Evolutionary conservation across 1,140 invertebrate species (phyloP), one percentile per base, ranked within the genome.

Genomic region (Drosophila mayri): DNA sequence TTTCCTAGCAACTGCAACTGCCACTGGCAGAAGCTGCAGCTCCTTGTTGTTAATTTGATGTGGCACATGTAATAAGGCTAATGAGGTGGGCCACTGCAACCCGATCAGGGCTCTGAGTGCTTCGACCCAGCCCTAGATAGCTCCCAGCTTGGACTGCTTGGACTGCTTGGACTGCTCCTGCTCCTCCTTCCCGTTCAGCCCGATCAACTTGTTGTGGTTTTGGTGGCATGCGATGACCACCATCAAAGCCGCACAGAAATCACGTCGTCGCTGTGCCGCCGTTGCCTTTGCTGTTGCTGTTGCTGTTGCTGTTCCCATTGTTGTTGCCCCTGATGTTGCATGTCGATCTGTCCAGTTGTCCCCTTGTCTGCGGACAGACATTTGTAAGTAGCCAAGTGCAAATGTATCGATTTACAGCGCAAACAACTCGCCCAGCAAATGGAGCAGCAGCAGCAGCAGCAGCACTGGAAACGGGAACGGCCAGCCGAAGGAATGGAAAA

Each of bases 331-430:
- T 0, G 22, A 50, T 60, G 72, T 52, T 79, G 61, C 25, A 38
- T 73, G 76, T 59, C 43, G 68, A 22, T 73, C 44, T 37, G 37
- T 40, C 38, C 37, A n/a, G 9, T 43, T 11, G 40, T 43, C 41
- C 12, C 16, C 11, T 12, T 20, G 28, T 70, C 32, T 28, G 32
- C 28, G 25, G 71, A 76, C 40, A 11, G 73, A 75, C 52, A 65
- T 55, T 66, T 75, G 71, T 87, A 87, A 87, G 70, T 79, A 79
- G 76, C 65, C 76, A 65, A 79, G 65, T 68, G 76, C 85, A 88
- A 90, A 88, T 88, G 84, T 88, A 88, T 88, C 84, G 85, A 88
- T 90, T 88, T 88, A 88, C 84, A 88, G 73, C 80, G 72, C 64
- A 86, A 88, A 88, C 84, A 87, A 88, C 83, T 80, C 68, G 83